Evolutionary conservation across 2,888 invertebrate species (phyloP).

Genomic region (Leptothorax acervorum): DNA sequence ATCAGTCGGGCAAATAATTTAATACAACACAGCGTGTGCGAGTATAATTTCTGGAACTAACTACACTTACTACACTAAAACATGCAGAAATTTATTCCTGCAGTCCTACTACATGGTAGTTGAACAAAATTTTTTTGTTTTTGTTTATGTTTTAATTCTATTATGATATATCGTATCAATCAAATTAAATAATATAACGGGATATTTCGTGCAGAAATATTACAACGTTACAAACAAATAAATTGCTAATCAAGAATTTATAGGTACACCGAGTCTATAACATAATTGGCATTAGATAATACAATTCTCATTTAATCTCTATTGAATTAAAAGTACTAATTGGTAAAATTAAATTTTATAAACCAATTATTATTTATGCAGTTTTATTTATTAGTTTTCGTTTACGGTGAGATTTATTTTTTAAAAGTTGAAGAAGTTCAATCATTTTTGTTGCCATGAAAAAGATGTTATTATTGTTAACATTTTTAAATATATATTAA

Average conservation of each 20-base stretch:
- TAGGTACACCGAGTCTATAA: background rate
- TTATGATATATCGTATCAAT: background rate
- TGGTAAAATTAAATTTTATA: no score
- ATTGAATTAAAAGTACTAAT: background rate
- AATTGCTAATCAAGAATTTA: background rate
- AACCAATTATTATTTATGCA: no score
- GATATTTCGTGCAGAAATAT: background rate
- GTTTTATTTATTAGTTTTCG: background rate
- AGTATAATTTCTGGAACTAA: background rate
- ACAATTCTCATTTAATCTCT: background rate
- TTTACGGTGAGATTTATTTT: background rate
- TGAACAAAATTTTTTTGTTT: background rate
- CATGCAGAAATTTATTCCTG: background rate
- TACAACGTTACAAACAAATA: background rate
- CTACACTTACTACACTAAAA: no score
- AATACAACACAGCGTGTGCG: background rate
- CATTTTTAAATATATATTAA: constrained; percentile 1
- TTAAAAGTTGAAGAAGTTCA: background rate
- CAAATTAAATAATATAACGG: background rate
- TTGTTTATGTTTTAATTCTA: no score
- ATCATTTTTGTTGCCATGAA: background rate
- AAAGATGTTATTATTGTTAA: background rate
- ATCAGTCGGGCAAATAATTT: background rate
- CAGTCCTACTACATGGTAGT: no score
- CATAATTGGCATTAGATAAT: background rate